phyloP scores from a whole-genome alignment of 2,797 vertebrate species.

The Spondyliosoma cantharus region DNA sequence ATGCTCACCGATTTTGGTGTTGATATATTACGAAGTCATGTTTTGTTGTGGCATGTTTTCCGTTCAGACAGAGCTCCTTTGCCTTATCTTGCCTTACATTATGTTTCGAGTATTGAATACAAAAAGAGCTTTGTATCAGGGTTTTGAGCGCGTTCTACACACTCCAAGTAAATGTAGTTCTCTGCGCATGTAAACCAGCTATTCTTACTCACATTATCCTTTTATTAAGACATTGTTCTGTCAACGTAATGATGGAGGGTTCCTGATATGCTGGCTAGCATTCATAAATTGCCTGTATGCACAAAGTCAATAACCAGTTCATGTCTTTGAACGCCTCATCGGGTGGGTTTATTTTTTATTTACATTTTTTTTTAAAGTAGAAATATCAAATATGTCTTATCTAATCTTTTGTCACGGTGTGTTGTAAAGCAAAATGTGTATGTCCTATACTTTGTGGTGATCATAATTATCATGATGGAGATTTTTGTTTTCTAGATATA shows the following conservation, averaged over 20 bases:
- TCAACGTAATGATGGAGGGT: conserved; percentile 22
- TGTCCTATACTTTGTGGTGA: conserved; percentile 76
- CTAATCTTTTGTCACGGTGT: conserved; percentile 76
- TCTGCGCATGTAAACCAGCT: conserved; percentile 33
- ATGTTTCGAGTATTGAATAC: neutral
- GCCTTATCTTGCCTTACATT: neutral
- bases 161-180: neutral
- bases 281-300: conserved; percentile 43
- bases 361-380: conserved; percentile 51
- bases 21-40: neutral
- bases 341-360: conserved; percentile 41
- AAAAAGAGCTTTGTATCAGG: neutral
- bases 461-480: conserved; percentile 69
- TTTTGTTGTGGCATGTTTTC: neutral
- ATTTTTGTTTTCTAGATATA: conserved; percentile 52
- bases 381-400: conserved; percentile 65
- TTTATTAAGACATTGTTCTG: conserved; percentile 64
- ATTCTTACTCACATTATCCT: conserved; percentile 24
- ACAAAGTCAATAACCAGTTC: conserved; percentile 44
- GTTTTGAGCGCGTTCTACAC: neutral
- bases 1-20: neutral
- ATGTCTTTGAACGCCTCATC: conserved; percentile 46
- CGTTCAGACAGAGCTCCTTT: neutral
- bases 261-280: conserved; percentile 39
- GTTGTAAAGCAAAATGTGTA: conserved; percentile 80